Percentiles rank a stretch among this genome's conserved stretches.
Conservation (phyloP, 2,888 invertebrate species). For the Noctua janthe region DNA sequence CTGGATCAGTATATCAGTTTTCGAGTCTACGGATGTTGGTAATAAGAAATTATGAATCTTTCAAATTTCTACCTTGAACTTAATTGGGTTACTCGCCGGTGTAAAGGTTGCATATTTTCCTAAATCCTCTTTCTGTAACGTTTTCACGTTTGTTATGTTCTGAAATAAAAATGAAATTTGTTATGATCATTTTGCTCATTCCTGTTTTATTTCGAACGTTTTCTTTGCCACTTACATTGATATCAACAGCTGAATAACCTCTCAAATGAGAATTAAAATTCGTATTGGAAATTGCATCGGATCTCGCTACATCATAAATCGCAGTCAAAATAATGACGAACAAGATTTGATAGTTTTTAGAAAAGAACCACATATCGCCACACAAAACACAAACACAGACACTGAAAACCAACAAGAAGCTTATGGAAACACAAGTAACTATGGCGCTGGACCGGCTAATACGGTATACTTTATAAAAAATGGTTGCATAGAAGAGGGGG, state of each 20-base stretch:
- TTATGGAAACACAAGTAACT: conserved; percentile 62
- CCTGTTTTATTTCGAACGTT: not conserved
- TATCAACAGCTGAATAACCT: conserved; percentile 76
- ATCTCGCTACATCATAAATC: conserved; percentile 49
- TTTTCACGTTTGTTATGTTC: conserved; percentile 80
- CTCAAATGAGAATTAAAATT: conserved; percentile 82
- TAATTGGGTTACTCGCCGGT: conserved; percentile 73
- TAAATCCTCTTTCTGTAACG: conserved; percentile 80
- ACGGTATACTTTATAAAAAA: conserved; percentile 84
- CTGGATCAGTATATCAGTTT: conserved; percentile 24
- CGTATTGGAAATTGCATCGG: conserved; percentile 71
- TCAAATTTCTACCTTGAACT: conserved; percentile 78
- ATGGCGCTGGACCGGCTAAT: conserved; percentile 70
- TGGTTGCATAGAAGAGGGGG: conserved; percentile 76
- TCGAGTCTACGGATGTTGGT: conserved; percentile 9
- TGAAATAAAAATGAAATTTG: conserved; percentile 70
- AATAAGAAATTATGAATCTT: conserved; percentile 22
- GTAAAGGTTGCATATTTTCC: conserved; percentile 75
- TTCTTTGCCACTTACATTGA: conserved; percentile 75
- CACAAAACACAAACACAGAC: conserved; percentile 52
- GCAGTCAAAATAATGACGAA: conserved; percentile 54
- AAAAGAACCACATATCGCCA: conserved; percentile 65
- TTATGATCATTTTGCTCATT: not conserved
- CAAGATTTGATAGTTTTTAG: conserved; percentile 42
- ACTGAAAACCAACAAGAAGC: conserved; percentile 50